Evolutionary conservation across 2,888 invertebrate species (phyloP).

Genomic region (Sussaba pulchella): DNA sequence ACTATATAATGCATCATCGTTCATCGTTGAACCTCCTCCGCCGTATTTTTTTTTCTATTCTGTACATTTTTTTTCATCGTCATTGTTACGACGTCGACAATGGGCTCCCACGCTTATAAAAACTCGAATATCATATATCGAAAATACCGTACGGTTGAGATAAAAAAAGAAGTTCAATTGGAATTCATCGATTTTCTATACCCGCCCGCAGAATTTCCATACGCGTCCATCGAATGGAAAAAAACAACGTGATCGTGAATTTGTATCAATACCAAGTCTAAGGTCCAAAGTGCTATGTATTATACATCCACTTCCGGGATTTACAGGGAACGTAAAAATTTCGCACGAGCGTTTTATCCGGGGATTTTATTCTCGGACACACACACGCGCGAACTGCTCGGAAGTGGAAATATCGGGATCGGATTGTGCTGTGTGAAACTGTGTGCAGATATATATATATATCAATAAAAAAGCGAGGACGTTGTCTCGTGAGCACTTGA

Average conservation of each 20-base stretch:
- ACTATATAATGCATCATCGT: constrained; percentile 29
- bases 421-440: constrained; percentile 28
- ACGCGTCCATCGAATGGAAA: constrained; percentile 23
- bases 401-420: constrained; percentile 32
- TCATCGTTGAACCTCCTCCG: constrained; percentile 16
- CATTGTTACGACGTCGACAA: constrained; percentile 3
- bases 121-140: neutral
- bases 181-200: constrained; percentile 10
- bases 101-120: neutral
- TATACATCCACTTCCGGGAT: constrained; percentile 23
- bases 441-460: no score
- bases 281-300: neutral
- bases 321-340: constrained; percentile 15
- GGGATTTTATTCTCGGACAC: constrained; percentile 43
- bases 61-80: constrained; percentile 4
- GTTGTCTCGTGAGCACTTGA: constrained; percentile 43
- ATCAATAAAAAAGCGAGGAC: constrained; percentile 19
- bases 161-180: neutral
- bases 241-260: constrained; percentile 12
- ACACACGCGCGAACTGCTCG: no score
- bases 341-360: constrained; percentile 6
- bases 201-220: neutral
- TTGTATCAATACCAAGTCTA: constrained; percentile 36
- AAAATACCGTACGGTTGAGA: neutral
- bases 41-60: constrained; percentile 17